Evolutionary conservation across 2,113 vertebrate genomes (phyloP).

Genomic region (Megaleporinus macrocephalus): DNA sequence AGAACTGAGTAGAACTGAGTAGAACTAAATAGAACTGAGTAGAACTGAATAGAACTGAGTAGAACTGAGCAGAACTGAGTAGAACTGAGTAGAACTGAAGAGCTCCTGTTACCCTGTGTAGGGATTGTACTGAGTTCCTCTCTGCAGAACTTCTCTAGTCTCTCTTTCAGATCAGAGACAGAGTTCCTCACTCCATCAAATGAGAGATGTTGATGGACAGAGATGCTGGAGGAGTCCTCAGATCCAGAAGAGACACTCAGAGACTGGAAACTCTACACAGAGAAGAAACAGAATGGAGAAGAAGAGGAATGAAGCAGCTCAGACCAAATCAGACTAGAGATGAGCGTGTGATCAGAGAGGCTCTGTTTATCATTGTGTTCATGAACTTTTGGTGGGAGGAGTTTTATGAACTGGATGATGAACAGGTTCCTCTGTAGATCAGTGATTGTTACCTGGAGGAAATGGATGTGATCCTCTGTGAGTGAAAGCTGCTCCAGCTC

Average conservation of each 20-base stretch:
- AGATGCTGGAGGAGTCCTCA: background rate
- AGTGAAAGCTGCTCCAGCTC: constrained; percentile 49
- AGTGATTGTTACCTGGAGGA: constrained; percentile 41
- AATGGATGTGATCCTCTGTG: constrained; percentile 44
- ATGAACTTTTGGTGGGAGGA: too few species aligned
- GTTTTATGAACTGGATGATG: background rate
- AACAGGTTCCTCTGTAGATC: constrained; percentile 36
- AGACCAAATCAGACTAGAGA: background rate
- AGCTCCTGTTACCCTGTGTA: background rate
- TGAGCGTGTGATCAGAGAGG: background rate
- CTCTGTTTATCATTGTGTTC: too few species aligned
- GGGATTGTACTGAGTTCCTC: background rate
- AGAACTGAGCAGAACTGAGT: too few species aligned
- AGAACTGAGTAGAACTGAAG: too few species aligned
- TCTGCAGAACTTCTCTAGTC: background rate
- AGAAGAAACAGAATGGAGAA: too few species aligned
- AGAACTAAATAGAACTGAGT: too few species aligned
- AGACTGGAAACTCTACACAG: background rate
- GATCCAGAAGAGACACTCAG: background rate
- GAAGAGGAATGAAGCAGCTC: too few species aligned
- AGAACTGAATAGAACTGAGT: too few species aligned
- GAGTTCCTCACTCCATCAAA: background rate
- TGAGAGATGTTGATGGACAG: background rate
- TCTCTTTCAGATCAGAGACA: background rate
- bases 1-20: too few species aligned